A percentile compares a stretch with the other conserved stretches of the same genome.
Conservation (phyloP, 2,888 invertebrate species). For the Stenurella melanura region DNA sequence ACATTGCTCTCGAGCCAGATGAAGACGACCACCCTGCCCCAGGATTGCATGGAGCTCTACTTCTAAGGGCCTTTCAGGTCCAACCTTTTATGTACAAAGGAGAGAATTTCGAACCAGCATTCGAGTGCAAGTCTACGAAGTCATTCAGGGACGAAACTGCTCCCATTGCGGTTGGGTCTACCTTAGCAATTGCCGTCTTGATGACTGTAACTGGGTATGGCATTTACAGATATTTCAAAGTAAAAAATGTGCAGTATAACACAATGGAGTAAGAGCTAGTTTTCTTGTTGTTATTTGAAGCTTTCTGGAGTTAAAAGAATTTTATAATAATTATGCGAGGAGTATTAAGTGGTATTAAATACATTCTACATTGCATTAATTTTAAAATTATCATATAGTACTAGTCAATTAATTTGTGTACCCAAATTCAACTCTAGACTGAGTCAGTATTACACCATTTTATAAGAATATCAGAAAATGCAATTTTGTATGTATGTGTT, state of each 20-base stretch:
- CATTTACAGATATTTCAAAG: conserved; percentile 88
- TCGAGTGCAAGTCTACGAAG: conserved; percentile 79
- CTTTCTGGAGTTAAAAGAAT: neutral
- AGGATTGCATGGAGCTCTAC: conserved; percentile 67
- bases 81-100: conserved; percentile 94
- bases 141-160: conserved; percentile 85
- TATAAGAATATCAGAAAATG: neutral
- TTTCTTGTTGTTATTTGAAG: neutral
- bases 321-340: neutral
- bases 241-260: conserved; percentile 93
- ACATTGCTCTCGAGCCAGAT: conserved; percentile 77
- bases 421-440: neutral
- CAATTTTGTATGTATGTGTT: neutral
- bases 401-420: neutral
- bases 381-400: neutral
- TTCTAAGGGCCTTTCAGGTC: conserved; percentile 73
- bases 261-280: conserved; percentile 84
- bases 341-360: neutral
- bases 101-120: conserved; percentile 81
- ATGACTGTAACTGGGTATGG: conserved; percentile 90
- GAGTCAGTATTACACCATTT: conserved; percentile 6
- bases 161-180: conserved; percentile 88
- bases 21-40: conserved; percentile 68
- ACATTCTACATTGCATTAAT: neutral
- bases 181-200: conserved; percentile 87